These are phyloP conservation scores for Priocnemis perturbator DNA, from an alignment of 2,888 invertebrate species.

Conservation along the genomic window DNA sequence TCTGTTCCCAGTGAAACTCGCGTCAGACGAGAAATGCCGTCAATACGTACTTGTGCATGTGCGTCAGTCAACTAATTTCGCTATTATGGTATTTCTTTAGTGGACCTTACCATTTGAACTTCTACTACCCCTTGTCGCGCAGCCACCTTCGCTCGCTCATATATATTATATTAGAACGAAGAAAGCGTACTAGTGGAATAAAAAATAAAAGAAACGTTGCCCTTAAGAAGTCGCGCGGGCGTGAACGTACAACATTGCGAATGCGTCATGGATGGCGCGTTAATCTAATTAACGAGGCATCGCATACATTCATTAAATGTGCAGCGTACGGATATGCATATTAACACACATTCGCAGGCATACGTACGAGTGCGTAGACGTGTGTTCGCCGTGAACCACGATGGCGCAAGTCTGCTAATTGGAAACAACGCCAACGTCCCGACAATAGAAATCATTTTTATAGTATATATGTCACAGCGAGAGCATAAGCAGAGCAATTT, in stretches of 20 bases:
- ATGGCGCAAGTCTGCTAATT: too few species aligned
- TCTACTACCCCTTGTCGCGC: background rate
- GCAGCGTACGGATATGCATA: background rate
- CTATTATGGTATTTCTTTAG: too few species aligned
- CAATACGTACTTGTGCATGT: too few species aligned
- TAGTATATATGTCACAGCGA: too few species aligned
- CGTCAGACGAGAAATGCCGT: too few species aligned
- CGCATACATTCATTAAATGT: conserved; percentile 33
- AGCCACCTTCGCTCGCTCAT: background rate
- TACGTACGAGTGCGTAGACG: background rate
- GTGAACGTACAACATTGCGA: background rate
- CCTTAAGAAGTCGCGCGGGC: too few species aligned
- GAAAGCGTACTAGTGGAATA: background rate
- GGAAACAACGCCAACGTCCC: too few species aligned
- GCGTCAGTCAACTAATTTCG: too few species aligned
- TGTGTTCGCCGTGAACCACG: background rate
- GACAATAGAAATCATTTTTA: too few species aligned
- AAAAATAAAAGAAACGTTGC: background rate
- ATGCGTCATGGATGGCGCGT: conserved; percentile 29
- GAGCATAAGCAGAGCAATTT: too few species aligned
- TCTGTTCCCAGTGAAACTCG: too few species aligned
- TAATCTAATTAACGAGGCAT: conserved; percentile 41
- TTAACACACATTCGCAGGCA: conserved; percentile 11
- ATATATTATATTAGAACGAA: background rate
- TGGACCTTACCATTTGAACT: background rate